These are phyloP conservation scores for Hypomecis punctinalis DNA, from an alignment of 2,888 invertebrate genomes.

Conservation along the genomic window DNA sequence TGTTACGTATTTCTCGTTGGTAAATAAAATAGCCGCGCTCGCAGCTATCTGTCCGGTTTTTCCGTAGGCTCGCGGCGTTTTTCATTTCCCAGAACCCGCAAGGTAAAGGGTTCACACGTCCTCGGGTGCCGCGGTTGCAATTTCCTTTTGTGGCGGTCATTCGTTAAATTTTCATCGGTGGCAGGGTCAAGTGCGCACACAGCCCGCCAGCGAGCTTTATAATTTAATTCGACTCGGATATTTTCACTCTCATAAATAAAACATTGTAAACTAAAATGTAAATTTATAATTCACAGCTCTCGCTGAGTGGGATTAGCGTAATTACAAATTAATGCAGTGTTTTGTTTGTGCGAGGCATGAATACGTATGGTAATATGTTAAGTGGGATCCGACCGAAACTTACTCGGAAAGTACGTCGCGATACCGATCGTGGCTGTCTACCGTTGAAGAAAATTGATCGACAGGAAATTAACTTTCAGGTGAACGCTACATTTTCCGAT, in stretches of 20 bases:
- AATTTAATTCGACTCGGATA: conserved; percentile 66
- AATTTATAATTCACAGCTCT: conserved; percentile 57
- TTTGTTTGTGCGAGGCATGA: conserved; percentile 36
- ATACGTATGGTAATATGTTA: neutral
- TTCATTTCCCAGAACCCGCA: conserved; percentile 56
- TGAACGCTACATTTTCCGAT: conserved; percentile 26
- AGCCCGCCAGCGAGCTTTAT: conserved; percentile 54
- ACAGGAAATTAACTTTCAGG: conserved; percentile 31
- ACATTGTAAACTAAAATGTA: conserved; percentile 59
- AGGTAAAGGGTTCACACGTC: conserved; percentile 64
- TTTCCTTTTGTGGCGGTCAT: conserved; percentile 72
- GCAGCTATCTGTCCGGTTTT: conserved; percentile 46
- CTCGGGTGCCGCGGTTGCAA: conserved; percentile 59
- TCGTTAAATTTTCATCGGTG: conserved; percentile 73
- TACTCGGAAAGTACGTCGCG: neutral
- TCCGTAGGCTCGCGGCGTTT: conserved; percentile 48
- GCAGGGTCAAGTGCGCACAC: conserved; percentile 60
- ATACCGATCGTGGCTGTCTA: conserved; percentile 6
- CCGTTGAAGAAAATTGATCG: conserved; percentile 23
- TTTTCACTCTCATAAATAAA: conserved; percentile 65
- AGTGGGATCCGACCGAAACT: neutral
- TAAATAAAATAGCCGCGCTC: conserved; percentile 48
- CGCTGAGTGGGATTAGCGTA: conserved; percentile 48
- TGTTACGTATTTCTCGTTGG: conserved; percentile 37
- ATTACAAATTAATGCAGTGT: conserved; percentile 45